A percentile compares a stretch with the other conserved stretches of the same genome.
phyloP scores from a whole-genome alignment of 2,797 vertebrate species.

The Paguma larvata region DNA sequence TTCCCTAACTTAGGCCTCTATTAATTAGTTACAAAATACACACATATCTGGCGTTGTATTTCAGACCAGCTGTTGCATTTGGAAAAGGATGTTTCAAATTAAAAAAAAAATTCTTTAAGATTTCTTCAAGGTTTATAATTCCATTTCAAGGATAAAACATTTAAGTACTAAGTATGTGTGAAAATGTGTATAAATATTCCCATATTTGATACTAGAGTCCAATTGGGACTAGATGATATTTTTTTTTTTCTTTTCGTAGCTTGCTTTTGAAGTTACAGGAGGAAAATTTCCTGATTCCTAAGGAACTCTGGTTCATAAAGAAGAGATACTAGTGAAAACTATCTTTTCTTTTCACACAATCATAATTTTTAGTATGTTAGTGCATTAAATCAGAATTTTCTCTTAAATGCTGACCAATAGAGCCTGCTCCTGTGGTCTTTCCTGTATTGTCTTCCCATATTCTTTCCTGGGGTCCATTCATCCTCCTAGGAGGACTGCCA shows the following conservation, averaged over 20 bases:
- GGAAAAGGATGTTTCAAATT: not conserved
- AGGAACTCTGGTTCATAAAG: not conserved
- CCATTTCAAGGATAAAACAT: not conserved
- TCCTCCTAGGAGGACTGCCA: not conserved
- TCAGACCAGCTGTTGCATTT: not conserved
- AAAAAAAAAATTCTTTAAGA: not conserved
- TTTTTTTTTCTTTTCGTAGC: not conserved
- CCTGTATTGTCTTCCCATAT: not conserved
- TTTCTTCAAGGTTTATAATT: not conserved
- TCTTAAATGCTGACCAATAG: not conserved
- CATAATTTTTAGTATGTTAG: not conserved
- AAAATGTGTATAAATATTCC: not conserved
- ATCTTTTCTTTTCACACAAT: not conserved
- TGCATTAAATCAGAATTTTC: not conserved
- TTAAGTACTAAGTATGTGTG: not conserved
- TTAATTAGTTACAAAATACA: slow-evolving; percentile 70
- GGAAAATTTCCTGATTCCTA: not conserved
- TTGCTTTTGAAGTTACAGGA: not conserved
- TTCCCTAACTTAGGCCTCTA: slow-evolving; percentile 42
- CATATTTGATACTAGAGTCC: not conserved
- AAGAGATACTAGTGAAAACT: not conserved
- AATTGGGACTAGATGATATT: not conserved
- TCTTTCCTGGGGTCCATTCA: not conserved
- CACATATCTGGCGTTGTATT: not conserved
- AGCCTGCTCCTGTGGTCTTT: not conserved